Evolutionary conservation across 2,888 invertebrate genomes (phyloP), one percentile per base, ranked within the genome.

Genomic region (Lamproptera curius): DNA sequence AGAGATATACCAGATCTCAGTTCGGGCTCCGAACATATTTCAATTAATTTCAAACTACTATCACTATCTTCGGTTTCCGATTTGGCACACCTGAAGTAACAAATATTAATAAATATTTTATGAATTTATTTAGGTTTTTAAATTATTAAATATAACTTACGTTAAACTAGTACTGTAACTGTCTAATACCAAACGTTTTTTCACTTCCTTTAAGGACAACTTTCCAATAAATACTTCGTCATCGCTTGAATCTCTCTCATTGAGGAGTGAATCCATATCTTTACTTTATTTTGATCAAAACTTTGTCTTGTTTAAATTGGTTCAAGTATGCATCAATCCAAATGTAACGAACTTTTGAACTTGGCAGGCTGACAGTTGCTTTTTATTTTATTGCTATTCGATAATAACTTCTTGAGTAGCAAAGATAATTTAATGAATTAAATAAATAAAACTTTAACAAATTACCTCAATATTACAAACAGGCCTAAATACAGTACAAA

Each of bases 21-120:
- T 51, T 80, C 67, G 9, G 83, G 81, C 57, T 75, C 68, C 6
- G 83, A 82, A 57, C 72, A 73, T 26, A 70, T 63, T 69, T 80
- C 71, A 50, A 82, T 74, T 23, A 83, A 65, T 59, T 67, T 70
- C 1, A 79, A 40, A 56, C 76, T 73, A 28, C 55, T 52, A 42
- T 69, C 58, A 20, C 11, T 26, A 3, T 31, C 37, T 23, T 48
- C 38, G 10, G 16, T 14, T 36, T 36, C 33, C 33, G 36, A 31
- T 42, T 31, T 31, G 16, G 11, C 20, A 15, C 20, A 31, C 15
- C 44, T 41, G 20, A 16, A 31, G 16, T 28, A 31, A 10, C 14
- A 34, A 15, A 34, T n/a, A 16, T n/a, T n/a, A 46, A 46, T 16
- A 33, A 2, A 34, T 10, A 28, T n/a, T 2, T 31, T 11, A 31